phyloP scores from a whole-genome alignment of 2,888 invertebrate genomes.

The Conchocele bisecta region DNA sequence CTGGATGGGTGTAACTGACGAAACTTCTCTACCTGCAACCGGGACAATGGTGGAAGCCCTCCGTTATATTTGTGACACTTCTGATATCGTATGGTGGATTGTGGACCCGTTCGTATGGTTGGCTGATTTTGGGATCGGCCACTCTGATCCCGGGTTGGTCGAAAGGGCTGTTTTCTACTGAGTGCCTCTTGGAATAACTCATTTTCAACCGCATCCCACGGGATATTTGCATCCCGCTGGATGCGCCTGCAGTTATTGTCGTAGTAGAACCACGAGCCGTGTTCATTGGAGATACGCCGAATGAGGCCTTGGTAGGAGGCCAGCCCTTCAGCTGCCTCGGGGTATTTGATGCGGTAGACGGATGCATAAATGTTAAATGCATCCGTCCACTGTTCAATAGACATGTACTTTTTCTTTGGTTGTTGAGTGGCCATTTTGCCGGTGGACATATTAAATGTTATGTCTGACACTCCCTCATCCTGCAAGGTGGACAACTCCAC shows the following conservation, averaged over 20 bases:
- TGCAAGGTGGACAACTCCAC: conserved; percentile 14
- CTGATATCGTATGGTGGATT: too few species aligned
- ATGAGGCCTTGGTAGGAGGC: neutral
- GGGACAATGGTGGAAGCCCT: too few species aligned
- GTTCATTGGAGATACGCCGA: neutral
- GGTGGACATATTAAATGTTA: neutral
- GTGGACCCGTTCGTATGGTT: too few species aligned
- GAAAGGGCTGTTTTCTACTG: too few species aligned
- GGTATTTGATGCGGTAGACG: conserved; percentile 2
- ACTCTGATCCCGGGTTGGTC: too few species aligned
- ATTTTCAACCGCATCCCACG: too few species aligned
- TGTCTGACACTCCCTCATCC: neutral
- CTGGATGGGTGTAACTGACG: neutral
- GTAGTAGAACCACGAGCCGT: neutral
- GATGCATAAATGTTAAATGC: neutral
- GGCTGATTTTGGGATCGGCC: too few species aligned
- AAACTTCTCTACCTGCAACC: neutral
- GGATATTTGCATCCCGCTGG: too few species aligned
- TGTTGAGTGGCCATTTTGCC: neutral
- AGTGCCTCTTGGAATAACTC: too few species aligned
- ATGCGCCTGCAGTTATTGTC: too few species aligned
- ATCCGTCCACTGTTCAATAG: conserved; percentile 13
- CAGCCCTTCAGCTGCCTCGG: conserved; percentile 6
- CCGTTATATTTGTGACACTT: too few species aligned
- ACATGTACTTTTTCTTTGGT: conserved; percentile 7